Conservation (phyloP, 2,888 invertebrate genomes). For the Ectropis crepuscularia region DNA sequence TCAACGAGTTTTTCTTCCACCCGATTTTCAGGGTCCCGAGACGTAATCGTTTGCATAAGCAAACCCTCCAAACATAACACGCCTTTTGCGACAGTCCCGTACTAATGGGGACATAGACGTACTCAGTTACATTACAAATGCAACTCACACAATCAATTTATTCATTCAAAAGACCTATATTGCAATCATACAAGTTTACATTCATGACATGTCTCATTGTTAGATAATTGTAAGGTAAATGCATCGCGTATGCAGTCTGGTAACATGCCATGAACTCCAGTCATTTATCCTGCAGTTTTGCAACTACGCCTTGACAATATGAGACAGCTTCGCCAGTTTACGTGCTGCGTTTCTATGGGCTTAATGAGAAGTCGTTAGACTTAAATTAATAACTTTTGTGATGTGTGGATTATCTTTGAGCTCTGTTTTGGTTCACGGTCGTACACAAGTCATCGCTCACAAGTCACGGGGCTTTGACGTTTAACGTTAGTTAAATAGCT, state of each 20-base stretch:
- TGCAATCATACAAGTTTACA: constrained; percentile 14
- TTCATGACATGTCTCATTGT: constrained; percentile 27
- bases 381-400: constrained; percentile 34
- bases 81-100: no score
- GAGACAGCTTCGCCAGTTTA: constrained; percentile 23
- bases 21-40: no score
- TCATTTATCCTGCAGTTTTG: constrained; percentile 26
- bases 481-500: constrained; percentile 1
- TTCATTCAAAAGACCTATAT: constrained; percentile 19
- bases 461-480: constrained; percentile 8
- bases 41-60: no score
- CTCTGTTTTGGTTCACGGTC: constrained; percentile 38
- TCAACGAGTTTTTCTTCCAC: no score
- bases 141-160: constrained; percentile 10
- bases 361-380: constrained; percentile 32
- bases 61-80: no score
- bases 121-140: constrained; percentile 15
- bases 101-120: neutral
- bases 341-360: constrained; percentile 17
- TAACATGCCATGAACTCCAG: constrained; percentile 30
- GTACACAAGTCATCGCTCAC: constrained; percentile 21
- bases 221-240: constrained; percentile 32
- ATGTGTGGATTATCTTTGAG: constrained; percentile 29
- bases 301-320: constrained; percentile 28
- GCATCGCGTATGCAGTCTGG: constrained; percentile 27